A percentile compares a stretch with the other conserved stretches of the same genome.
Conservation (phyloP, 2,888 invertebrate species). For the Cosmia pyralina region DNA sequence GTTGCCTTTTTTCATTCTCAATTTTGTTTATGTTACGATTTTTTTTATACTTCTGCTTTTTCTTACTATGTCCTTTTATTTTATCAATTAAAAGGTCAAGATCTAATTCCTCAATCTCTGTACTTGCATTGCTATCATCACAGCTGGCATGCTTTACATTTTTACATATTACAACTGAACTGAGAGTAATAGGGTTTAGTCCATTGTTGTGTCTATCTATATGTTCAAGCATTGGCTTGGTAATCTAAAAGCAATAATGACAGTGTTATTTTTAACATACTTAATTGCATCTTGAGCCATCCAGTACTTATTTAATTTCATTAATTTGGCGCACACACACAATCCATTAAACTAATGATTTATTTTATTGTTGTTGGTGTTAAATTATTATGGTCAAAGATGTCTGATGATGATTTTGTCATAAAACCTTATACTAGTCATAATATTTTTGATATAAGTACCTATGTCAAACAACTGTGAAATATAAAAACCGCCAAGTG, state of each 20-base stretch:
- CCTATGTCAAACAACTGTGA: background rate
- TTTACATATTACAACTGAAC: background rate
- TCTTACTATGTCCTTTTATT: background rate
- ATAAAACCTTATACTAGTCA: too few relatives aligned
- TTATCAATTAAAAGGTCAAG: background rate
- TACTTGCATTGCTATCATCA: background rate
- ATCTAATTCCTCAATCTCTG: background rate
- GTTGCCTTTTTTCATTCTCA: background rate
- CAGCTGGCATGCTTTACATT: background rate
- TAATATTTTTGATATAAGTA: background rate
- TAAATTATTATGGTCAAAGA: background rate
- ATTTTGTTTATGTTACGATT: background rate
- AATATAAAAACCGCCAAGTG: too few relatives aligned
- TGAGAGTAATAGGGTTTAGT: constrained; percentile 26
- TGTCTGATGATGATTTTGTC: background rate
- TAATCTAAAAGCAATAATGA: constrained; percentile 31
- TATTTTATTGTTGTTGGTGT: too few relatives aligned
- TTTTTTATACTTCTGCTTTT: background rate
- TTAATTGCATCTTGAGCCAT: background rate
- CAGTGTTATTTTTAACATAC: too few relatives aligned
- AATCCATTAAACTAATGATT: background rate
- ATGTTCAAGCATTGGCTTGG: constrained; percentile 8
- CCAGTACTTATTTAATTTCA: background rate
- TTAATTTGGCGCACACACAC: background rate
- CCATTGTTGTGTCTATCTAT: constrained; percentile 32